Evolutionary conservation across 2,113 vertebrate species (phyloP), one percentile per base, ranked within the genome.

Genomic region (Psephotus haematonotus): DNA sequence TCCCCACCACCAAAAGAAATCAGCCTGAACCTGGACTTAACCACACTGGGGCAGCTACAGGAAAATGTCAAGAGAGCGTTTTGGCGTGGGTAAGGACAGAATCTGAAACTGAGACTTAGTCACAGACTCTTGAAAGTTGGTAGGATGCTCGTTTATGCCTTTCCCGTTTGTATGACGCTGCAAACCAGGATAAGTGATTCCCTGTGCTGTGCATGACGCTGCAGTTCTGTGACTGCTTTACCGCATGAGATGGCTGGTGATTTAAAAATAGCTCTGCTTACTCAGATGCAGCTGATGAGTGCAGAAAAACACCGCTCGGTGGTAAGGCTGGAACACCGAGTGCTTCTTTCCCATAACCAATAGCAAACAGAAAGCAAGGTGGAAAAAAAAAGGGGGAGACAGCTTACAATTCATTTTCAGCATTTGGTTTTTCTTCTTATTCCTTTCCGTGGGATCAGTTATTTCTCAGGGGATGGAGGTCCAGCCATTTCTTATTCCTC

Each of bases 211-310:
- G 44, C 83, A 62, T 97, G 96, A 97, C 90, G 86, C 82, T 82
- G 95, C 95, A 96, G 74, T 96, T 96, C 5, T 18, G 35, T 0
- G 9, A 28, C 43, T 17, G 28, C 72, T 86, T 31, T 88, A 2
- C 75, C 52, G 19, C 0, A 6, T 0, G 27, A 77, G 70, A 10
- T 50, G 39, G 28, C 33, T 41, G 43, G 8, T 23, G 71, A 28
- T 55, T 49, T 93, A 94, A 95, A 96, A 96, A 96, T 95, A 96
- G 90, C 80, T 93, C 76, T 39, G 79, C 93, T 96, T 93, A 89
- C 88, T 96, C 96, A 97, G 52, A 93, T 84, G 65, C 86, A 91
- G 77, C 86, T 95, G 90, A 64, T 71, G 84, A 47, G 3, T 27
- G 69, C 69, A 88, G 95, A 92, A 93, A 96, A 94, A 79, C 7